Conservation (phyloP, 2,888 invertebrate genomes). For the Dynastes grantii region DNA sequence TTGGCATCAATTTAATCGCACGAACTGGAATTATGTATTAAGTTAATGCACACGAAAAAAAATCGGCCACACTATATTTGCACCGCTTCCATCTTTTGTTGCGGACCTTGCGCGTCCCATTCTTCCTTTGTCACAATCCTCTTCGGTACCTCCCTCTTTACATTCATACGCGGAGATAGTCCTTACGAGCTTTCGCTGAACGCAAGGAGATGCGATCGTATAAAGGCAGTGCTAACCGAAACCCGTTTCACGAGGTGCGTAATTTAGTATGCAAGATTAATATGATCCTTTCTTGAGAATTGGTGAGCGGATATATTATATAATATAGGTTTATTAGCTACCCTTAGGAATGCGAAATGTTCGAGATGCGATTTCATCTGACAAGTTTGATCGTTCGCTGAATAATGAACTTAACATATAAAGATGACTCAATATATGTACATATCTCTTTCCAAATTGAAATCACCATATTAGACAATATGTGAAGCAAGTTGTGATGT, state of each 20-base stretch:
- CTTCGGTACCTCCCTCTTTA: conserved; percentile 26
- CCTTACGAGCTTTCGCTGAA: conserved; percentile 11
- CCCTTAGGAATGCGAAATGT: background rate
- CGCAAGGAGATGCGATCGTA: conserved; percentile 7
- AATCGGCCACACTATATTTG: conserved; percentile 26
- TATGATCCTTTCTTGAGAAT: conserved; percentile 12
- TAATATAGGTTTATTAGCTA: conserved; percentile 22
- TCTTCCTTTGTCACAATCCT: conserved; percentile 24
- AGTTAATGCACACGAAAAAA: conserved; percentile 22
- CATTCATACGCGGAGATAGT: conserved; percentile 35
- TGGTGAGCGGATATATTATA: conserved; percentile 18
- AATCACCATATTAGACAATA: no score
- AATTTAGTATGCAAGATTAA: conserved; percentile 16
- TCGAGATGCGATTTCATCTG: background rate
- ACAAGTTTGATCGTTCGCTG: background rate
- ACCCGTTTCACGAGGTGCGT: background rate
- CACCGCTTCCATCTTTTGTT: conserved; percentile 27
- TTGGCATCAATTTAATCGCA: conserved; percentile 6
- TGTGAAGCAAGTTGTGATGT: no score
- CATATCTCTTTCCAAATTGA: no score
- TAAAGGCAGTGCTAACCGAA: background rate
- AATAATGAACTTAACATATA: background rate
- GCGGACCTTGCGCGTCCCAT: conserved; percentile 28
- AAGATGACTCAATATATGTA: background rate
- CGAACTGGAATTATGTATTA: background rate